Base-by-base conservation (phyloP, 1,140 invertebrate species). In the Apis dorsata region DNA sequence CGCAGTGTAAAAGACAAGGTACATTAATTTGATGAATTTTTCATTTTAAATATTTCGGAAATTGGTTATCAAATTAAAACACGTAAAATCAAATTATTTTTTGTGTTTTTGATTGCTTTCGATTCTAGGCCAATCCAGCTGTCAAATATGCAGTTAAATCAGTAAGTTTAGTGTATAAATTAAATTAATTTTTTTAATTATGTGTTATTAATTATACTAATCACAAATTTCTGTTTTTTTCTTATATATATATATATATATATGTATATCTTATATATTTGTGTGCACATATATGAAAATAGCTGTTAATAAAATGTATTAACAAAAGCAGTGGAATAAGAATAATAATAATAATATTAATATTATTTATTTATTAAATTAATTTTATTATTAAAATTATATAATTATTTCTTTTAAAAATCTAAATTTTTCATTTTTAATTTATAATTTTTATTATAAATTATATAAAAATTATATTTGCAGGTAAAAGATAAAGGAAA, bases 141-240 rank as follows among this genome's bases (percentile, higher is more conserved):
- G 94, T 97, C 90, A 97, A 97, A 94, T 96, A 96, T 89, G 97
- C 97, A 86, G 96, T 97, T 70, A 97, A 97, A 95, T 96, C 96
- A 92, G 97, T 97, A 95, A 96, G 95, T 84, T 79, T 60, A 76
- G 65, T 72, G 13, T 70, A n/a, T 1, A 57, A 55, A 49, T 75
- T 62, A 51, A 60, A 62, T 75, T 62, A 75, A 19, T 49, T 44
- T 62, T 21, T 75, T 11, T 75, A 17, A 65, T 65, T 15, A 34
- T 49, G 17, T 24, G 15, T 13, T n/a, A 71, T 79, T 60, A 70
- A 53, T 70, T 60, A 9, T 71, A 79, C 77, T 79, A 70, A 79
- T 79, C 19, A 21, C 1, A 24, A 55, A 3, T 24, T 63, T 53
- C 24, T 51, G 2, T 12, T 24, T 44, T 44, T 5, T 8, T 7